phyloP scores from a whole-genome alignment of 1,140 invertebrate species.

The Chrysoperla carnea region DNA sequence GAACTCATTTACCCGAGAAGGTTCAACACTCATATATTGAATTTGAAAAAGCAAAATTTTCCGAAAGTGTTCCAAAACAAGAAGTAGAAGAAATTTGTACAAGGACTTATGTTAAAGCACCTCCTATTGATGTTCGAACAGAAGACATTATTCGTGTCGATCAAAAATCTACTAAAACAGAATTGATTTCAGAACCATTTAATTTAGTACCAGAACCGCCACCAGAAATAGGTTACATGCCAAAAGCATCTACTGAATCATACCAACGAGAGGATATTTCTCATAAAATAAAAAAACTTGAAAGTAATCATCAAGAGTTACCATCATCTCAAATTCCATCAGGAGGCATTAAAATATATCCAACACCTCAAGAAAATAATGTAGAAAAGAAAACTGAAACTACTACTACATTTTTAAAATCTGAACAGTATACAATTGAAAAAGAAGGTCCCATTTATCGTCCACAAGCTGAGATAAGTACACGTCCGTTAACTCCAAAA shows the following conservation, averaged over 20 bases:
- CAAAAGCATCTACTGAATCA: conserved; percentile 26
- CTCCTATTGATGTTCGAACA: conserved; percentile 9
- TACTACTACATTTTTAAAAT: not conserved
- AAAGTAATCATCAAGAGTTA: conserved; percentile 36
- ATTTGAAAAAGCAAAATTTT: no score
- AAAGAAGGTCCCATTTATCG: conserved; percentile 16
- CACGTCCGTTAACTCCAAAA: conserved; percentile 15
- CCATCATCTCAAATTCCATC: conserved; percentile 37
- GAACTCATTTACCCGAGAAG: no score
- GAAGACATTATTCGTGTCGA: not conserved
- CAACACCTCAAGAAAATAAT: conserved; percentile 13
- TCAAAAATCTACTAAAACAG: not conserved
- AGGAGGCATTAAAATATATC: conserved; percentile 42
- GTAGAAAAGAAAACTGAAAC: not conserved
- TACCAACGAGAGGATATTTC: conserved; percentile 31
- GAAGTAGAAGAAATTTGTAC: not conserved
- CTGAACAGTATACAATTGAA: not conserved
- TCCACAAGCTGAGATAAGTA: conserved; percentile 16
- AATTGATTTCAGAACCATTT: conserved; percentile 22
- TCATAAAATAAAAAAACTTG: conserved; percentile 40
- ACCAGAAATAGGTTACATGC: conserved; percentile 48
- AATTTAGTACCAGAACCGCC: conserved; percentile 48
- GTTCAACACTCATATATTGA: not conserved
- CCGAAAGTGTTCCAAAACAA: conserved; percentile 6
- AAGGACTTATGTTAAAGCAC: conserved; percentile 10